Base-by-base conservation (phyloP, 1,140 invertebrate species). In the Hydropsyche tenuis region DNA sequence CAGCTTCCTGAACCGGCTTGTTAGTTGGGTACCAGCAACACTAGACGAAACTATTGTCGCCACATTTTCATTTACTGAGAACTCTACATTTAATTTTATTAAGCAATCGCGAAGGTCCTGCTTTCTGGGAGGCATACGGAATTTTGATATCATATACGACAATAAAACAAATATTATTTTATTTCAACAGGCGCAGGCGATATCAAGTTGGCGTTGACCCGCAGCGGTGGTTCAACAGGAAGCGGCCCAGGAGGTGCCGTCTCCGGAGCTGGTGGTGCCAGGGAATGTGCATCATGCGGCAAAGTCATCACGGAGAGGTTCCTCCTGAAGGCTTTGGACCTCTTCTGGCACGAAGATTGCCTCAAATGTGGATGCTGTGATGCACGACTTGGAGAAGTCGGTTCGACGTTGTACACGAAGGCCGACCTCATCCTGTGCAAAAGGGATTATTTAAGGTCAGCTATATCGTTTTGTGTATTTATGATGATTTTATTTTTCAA, bases 281-380 rank as follows among this genome's bases (percentile, higher is more conserved):
- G 91, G 75, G 90, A 92, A 74, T 93, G 91, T 80, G 91, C 91
- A 0, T 91, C 91, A 43, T 93, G 91, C 78, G 90, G 91, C 11
- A 93, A 93, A 77, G 82, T 85, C 69, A 93, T 93, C 81, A 92
- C 90, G 0, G 91, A 93, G 80, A 83, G 92, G 78, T 93, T 90
- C 80, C 86, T 93, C 3, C 84, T 93, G 51, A 92, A 92, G 79
- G 93, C 94, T 0, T 84, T 96, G 79, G 94, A 97, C 80, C 88
- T 95, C 81, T 94, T 90, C 81, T 97, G 96, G 95, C 96, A 97
- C 83, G 95, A 97, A 80, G 95, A 96, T 81, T 97, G 96, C 80
- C 87, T 97, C 30, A 96, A 96, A 81, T 97, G 95, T 80, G 93
- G 93, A 25, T 96, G 94, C 82, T 97, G 95, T 82, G 93, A 97